Conservation (phyloP, 1,140 invertebrate species). For the Pseudoatta argentina region DNA sequence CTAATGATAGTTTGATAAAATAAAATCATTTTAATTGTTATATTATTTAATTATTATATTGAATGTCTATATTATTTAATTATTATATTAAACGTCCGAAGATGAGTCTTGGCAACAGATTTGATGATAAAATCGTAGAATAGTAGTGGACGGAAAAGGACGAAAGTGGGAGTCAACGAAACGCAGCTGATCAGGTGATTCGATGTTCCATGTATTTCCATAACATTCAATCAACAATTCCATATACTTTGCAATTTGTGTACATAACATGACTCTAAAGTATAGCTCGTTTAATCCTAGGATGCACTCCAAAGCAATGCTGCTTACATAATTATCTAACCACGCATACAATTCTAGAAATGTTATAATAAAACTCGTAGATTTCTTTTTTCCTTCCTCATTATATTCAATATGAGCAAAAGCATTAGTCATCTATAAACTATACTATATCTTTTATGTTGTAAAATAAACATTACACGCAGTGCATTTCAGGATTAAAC, state of each 20-base stretch:
- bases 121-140: not conserved
- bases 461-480: conserved; percentile 40
- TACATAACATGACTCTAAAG: conserved; percentile 78
- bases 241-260: conserved; percentile 81
- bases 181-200: conserved; percentile 81
- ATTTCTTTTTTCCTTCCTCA: not conserved
- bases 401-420: conserved; percentile 12
- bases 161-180: conserved; percentile 79
- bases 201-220: conserved; percentile 84
- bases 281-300: conserved; percentile 61
- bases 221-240: conserved; percentile 84
- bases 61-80: not conserved
- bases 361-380: conserved; percentile 23
- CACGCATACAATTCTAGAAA: conserved; percentile 31
- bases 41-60: not conserved
- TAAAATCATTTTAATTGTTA: conserved; percentile 1
- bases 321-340: conserved; percentile 21
- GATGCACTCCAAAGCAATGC: conserved; percentile 33
- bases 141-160: conserved; percentile 41
- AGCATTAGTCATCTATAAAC: conserved; percentile 40
- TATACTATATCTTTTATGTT: conserved; percentile 8
- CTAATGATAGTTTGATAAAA: not conserved
- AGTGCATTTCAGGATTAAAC: conserved; percentile 57
- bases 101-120: not conserved
- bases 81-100: not conserved